A percentile compares a stretch with the other conserved stretches of the same genome.
phyloP scores from a whole-genome alignment of 2,113 vertebrate genomes.

The Passerina amoena region DNA sequence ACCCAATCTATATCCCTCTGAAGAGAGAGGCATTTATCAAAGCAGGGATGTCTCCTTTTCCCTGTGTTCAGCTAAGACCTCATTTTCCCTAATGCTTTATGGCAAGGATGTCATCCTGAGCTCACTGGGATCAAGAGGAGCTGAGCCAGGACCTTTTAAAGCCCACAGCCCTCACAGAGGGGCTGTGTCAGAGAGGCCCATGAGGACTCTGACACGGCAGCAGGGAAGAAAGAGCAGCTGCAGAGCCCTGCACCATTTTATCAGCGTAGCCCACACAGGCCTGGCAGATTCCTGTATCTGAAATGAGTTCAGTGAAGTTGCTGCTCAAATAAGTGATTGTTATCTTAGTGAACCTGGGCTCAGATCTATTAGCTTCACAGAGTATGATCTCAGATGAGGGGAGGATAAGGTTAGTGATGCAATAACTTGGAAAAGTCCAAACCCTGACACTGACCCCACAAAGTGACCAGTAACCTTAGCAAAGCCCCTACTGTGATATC shows the following conservation, averaged over 20 bases:
- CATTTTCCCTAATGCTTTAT: neutral
- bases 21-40: slow-evolving; percentile 13
- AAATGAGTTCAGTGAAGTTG: neutral
- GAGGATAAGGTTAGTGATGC: neutral
- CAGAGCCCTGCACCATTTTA: neutral
- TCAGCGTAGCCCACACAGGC: neutral
- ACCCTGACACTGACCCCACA: neutral
- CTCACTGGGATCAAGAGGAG: neutral
- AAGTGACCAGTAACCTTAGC: neutral
- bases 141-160: neutral
- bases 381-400: neutral
- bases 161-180: neutral
- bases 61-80: neutral
- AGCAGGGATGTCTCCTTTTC: neutral
- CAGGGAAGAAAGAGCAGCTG: neutral
- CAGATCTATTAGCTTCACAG: neutral
- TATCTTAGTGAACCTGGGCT: neutral
- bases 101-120: neutral
- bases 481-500: neutral
- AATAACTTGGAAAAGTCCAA: neutral
- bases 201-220: neutral
- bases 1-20: neutral
- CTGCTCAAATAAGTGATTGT: neutral
- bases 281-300: neutral
- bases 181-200: neutral